Evolutionary conservation across 1,140 invertebrate species (phyloP), one percentile per base, ranked within the genome.

Genomic region (Ceratosolen solmsi): DNA sequence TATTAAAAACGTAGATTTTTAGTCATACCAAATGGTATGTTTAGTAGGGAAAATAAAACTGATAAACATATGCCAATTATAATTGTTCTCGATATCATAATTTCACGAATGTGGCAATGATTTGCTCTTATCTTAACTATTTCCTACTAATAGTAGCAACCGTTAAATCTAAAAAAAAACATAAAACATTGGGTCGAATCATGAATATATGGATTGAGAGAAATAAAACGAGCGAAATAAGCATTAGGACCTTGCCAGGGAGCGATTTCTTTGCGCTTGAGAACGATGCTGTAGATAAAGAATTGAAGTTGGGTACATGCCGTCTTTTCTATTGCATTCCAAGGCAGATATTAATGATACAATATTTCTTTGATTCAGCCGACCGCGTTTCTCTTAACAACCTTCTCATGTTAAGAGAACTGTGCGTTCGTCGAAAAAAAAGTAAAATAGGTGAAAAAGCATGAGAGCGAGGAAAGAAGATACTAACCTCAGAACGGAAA

Each of bases 301-400:
- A 74, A 25, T 74, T 8, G 15, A 38, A 2, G n/a, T 33, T 63
- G 11, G n/a, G 20, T 13, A 46, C 68, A 75, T 82, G 75, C 65
- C 86, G 84, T 85, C 83, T 83, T 84, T 85, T 41, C 84, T 85
- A 87, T 87, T 88, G 86, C 85, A 88, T 85, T 86, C 84, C 85
- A 75, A 87, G 85, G 86, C 86, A 84, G 72, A 84, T 88, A 88
- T 87, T 88, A 88, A 88, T 87, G 88, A 87, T 87, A 87, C 87
- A 87, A 89, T 88, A 87, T 88, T 89, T 89, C 88, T 89, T 88
- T 88, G 87, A 89, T 88, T 88, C 87, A 87, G 82, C 83, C 83
- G 76, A 82, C 79, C 84, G 70, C 82, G 74, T 84, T 87, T 83
- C 84, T 77, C 81, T 87, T 88, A 88, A 87, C 86, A 87, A 88